Evolutionary conservation across 1,140 invertebrate genomes (phyloP).

Genomic region (Anoplolepis gracilipes): DNA sequence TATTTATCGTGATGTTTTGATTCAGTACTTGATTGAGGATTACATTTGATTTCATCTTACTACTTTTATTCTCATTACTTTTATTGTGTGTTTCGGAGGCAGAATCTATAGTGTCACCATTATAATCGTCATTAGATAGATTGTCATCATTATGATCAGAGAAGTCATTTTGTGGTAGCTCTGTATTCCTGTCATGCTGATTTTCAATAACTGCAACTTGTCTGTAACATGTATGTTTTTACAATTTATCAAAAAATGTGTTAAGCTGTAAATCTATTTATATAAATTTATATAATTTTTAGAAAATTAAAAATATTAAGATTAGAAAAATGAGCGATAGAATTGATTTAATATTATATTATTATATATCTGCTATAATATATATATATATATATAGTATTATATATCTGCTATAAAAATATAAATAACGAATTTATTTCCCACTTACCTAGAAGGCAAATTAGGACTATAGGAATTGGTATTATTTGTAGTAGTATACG

Average conservation of each 20-base stretch:
- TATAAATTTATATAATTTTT: neutral
- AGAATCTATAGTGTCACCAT: neutral
- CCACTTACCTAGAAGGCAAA: neutral
- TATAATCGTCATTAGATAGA: neutral
- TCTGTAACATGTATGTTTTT: conserved; percentile 16
- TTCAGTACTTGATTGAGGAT: neutral
- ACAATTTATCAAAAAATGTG: neutral
- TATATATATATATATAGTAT: too few relatives aligned
- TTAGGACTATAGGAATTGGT: neutral
- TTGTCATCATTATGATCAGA: neutral
- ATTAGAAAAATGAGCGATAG: neutral
- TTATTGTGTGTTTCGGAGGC: neutral
- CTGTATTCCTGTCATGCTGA: neutral
- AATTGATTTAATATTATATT: neutral
- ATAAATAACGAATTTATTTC: neutral
- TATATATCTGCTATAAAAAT: neutral
- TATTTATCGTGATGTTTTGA: neutral
- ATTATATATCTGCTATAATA: neutral
- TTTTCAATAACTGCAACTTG: neutral
- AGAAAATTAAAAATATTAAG: neutral
- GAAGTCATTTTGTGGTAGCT: too few relatives aligned
- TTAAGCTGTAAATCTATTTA: neutral
- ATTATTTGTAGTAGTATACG: neutral
- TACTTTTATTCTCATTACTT: neutral
- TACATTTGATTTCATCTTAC: too few relatives aligned